A percentile compares a stretch with the other conserved stretches of the same genome.
Conservation (phyloP, 2,113 vertebrate species). For the Eira barbara region DNA sequence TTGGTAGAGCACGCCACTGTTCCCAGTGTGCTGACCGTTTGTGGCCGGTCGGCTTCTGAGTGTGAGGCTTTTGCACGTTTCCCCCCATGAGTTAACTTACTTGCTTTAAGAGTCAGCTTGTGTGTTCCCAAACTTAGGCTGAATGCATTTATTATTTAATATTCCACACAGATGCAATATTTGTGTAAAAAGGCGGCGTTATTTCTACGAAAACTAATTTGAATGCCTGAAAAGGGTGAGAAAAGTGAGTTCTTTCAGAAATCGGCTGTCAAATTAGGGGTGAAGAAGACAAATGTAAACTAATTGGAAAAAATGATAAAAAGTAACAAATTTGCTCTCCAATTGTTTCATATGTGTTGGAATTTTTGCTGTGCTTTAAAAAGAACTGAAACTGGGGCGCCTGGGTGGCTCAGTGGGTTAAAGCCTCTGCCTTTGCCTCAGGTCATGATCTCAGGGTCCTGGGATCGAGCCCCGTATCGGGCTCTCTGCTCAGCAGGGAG, state of each 20-base stretch:
- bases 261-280: neutral
- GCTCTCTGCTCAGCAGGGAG: too few species aligned
- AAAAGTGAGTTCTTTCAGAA: conserved; percentile 2
- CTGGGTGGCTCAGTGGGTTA: too few species aligned
- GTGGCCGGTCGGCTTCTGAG: neutral
- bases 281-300: neutral
- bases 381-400: neutral
- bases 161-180: neutral
- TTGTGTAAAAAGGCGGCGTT: neutral
- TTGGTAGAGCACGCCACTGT: neutral
- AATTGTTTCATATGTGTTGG: neutral
- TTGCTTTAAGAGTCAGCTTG: neutral
- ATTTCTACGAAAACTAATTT: neutral
- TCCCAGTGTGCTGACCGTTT: neutral
- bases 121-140: neutral
- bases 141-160: neutral
- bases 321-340: neutral
- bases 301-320: neutral
- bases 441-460: too few species aligned
- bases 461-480: too few species aligned
- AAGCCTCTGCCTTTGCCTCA: too few species aligned
- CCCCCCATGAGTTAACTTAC: neutral
- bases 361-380: neutral
- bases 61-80: neutral
- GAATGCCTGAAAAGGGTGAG: neutral